These are phyloP conservation scores for Nyctalus aviator DNA, from an alignment of 2,797 vertebrate species.

Conservation along the genomic window DNA sequence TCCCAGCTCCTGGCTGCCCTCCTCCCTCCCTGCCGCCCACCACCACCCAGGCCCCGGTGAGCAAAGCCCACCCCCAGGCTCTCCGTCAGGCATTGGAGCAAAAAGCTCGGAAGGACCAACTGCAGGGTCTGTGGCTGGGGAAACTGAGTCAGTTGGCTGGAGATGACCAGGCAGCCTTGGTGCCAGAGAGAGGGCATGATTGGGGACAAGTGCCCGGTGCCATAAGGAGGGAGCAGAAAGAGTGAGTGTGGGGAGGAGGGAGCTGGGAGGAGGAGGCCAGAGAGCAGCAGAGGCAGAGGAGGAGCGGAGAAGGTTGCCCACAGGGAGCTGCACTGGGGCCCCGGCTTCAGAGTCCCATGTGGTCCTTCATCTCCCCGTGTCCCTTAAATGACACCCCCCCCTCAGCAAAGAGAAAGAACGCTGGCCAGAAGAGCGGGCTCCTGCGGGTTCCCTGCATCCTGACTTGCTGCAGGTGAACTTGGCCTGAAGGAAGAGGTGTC, in stretches of 20 bases:
- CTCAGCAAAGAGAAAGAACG: not conserved
- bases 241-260: not conserved
- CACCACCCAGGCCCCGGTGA: accelerated
- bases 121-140: not conserved
- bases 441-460: not conserved
- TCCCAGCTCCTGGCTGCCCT: not conserved
- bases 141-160: not conserved
- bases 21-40: not conserved
- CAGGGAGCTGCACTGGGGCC: accelerated
- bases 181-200: not conserved
- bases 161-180: not conserved
- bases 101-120: not conserved
- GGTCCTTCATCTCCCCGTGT: not conserved
- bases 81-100: not conserved
- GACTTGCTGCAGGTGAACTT: not conserved
- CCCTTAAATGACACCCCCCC: not conserved
- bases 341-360: not conserved
- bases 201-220: accelerated
- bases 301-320: not conserved
- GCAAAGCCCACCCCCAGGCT: not conserved
- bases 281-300: no score
- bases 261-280: not conserved
- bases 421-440: not conserved
- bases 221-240: not conserved
- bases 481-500: not conserved